Conservation (phyloP, 2,797 vertebrate species). For the Eurystomus glaucurus region DNA sequence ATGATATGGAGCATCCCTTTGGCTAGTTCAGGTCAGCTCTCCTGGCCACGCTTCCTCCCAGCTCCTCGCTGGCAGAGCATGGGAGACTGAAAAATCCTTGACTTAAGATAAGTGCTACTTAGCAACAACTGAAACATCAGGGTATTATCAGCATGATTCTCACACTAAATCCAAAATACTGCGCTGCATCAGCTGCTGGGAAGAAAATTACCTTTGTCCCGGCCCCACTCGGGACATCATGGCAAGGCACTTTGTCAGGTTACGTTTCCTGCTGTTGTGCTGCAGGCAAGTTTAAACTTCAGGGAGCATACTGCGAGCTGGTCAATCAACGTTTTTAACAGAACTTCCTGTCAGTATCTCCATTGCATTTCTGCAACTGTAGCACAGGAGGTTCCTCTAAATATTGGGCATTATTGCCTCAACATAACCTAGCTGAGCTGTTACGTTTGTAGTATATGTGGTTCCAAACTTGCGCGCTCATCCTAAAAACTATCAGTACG, state of each 20-base stretch:
- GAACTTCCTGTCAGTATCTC: neutral
- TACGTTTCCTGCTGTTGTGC: neutral
- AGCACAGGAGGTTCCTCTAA: neutral
- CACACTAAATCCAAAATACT: too few relatives aligned
- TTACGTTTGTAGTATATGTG: neutral
- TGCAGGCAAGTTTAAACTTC: neutral
- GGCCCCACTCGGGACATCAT: neutral
- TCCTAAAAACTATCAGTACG: neutral
- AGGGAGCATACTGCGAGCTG: neutral
- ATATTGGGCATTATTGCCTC: slow-evolving; percentile 4
- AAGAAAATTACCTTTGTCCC: neutral
- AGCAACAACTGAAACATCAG: neutral
- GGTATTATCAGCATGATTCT: neutral
- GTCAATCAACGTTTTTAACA: neutral
- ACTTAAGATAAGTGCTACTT: neutral
- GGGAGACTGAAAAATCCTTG: neutral
- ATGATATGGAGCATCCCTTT: neutral
- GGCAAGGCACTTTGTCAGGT: neutral
- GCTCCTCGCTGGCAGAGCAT: neutral
- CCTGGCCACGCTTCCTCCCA: neutral
- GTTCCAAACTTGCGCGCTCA: neutral
- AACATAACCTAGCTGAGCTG: neutral
- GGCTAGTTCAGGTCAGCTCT: neutral
- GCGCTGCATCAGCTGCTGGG: neutral
- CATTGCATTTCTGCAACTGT: neutral